Evolutionary conservation across 2,113 vertebrate species (phyloP).

Genomic region (Todiramphus chloris): DNA sequence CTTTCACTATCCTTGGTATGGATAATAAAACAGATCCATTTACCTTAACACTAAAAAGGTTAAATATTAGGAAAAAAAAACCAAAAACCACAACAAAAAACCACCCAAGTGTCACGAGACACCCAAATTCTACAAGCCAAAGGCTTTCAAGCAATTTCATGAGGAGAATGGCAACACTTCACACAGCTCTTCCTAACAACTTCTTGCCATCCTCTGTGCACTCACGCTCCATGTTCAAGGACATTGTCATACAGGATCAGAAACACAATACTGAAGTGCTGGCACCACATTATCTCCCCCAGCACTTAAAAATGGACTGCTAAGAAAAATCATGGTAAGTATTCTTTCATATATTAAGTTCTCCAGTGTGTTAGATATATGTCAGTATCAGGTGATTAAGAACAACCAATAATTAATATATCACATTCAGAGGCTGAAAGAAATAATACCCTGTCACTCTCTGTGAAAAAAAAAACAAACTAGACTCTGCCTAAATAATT

Average conservation of each 20-base stretch:
- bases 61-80: background rate
- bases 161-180: background rate
- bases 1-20: background rate
- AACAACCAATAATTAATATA: slow-evolving; percentile 56
- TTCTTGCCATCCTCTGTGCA: background rate
- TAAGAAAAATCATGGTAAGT: slow-evolving; percentile 23
- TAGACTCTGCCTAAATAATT: background rate
- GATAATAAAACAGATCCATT: background rate
- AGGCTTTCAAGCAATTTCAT: background rate
- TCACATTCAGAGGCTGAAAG: background rate
- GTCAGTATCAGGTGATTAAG: slow-evolving; percentile 39
- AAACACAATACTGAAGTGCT: background rate
- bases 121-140: background rate
- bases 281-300: background rate
- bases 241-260: background rate
- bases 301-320: slow-evolving; percentile 25
- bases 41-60: background rate
- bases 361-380: slow-evolving; percentile 21
- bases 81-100: background rate
- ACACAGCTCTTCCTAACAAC: background rate
- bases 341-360: slow-evolving; percentile 26
- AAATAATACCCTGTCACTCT: too few species aligned
- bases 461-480: too few species aligned
- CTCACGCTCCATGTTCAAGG: background rate
- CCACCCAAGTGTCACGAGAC: background rate